A percentile compares a stretch with the other conserved stretches of the same genome.
Conservation (phyloP, 2,797 vertebrate genomes). For the Spea hammondii region DNA sequence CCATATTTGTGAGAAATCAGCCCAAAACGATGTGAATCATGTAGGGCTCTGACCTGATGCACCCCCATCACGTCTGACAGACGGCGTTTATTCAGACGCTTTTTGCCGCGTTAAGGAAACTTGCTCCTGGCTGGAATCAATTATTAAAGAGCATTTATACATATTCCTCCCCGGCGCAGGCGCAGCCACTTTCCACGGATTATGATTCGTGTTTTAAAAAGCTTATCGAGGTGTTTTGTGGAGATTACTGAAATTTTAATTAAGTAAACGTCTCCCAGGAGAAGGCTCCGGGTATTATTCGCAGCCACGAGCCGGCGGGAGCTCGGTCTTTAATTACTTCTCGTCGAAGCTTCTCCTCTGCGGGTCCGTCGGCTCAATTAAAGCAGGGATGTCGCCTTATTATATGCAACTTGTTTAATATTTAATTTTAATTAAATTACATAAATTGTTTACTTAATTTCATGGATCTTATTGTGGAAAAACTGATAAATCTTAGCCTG, state of each 20-base stretch:
- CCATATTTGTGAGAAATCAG: not conserved
- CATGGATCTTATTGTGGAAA: conserved; percentile 71
- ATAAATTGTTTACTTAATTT: conserved; percentile 84
- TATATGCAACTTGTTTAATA: conserved; percentile 78
- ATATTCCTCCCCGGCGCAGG: conserved; percentile 55
- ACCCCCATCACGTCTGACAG: conserved; percentile 3
- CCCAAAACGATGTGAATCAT: not conserved
- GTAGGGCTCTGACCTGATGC: not conserved
- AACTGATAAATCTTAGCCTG: conserved; percentile 68
- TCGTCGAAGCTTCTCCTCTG: conserved; percentile 61
- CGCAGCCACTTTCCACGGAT: conserved; percentile 67
- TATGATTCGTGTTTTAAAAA: conserved; percentile 80
- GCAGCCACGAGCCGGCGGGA: conserved; percentile 78
- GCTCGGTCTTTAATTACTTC: conserved; percentile 84
- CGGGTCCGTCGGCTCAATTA: conserved; percentile 77
- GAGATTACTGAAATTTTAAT: conserved; percentile 88
- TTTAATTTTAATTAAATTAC: conserved; percentile 89
- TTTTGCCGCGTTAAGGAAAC: conserved; percentile 44
- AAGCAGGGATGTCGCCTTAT: conserved; percentile 73
- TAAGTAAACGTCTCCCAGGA: conserved; percentile 83
- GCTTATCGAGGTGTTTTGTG: conserved; percentile 77
- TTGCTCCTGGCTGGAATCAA: conserved; percentile 64
- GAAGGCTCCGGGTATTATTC: conserved; percentile 66
- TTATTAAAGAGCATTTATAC: conserved; percentile 68
- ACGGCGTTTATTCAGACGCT: conserved; percentile 61